phyloP scores from a whole-genome alignment of 2,888 invertebrate genomes.

The Dorcus parallelipipedus region DNA sequence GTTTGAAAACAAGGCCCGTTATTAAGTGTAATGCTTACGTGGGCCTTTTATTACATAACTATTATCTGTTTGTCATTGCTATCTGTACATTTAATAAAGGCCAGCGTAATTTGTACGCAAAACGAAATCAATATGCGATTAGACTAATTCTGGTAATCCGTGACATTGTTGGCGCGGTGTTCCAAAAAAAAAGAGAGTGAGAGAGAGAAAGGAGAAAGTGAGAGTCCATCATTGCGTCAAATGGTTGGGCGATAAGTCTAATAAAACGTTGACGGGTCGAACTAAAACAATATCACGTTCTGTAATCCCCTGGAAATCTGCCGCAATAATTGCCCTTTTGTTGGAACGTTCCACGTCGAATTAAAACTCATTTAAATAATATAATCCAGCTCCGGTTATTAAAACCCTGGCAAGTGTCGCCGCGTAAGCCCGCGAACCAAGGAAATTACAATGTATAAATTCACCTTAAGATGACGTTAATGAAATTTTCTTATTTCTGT shows the following conservation, averaged over 20 bases:
- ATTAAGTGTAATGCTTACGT: slow-evolving; percentile 16
- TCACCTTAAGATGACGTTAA: slow-evolving; percentile 57
- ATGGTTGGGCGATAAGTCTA: too few species aligned
- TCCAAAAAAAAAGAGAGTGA: too few species aligned
- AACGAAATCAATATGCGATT: too few species aligned
- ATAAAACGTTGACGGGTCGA: too few species aligned
- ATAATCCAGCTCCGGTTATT: slow-evolving; percentile 43
- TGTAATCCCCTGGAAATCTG: slow-evolving; percentile 31
- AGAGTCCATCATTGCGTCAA: too few species aligned
- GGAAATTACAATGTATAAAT: slow-evolving; percentile 56
- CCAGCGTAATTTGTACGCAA: too few species aligned
- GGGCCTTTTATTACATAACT: slow-evolving; percentile 12
- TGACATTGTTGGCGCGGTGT: too few species aligned
- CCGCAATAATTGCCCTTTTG: slow-evolving; percentile 43
- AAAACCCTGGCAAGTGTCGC: slow-evolving; percentile 44
- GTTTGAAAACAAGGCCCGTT: slow-evolving; percentile 9
- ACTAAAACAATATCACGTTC: background rate
- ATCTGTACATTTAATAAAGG: slow-evolving; percentile 12
- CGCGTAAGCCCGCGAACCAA: slow-evolving; percentile 42
- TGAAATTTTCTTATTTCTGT: slow-evolving; percentile 55
- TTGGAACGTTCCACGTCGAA: slow-evolving; percentile 39
- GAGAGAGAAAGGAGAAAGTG: too few species aligned
- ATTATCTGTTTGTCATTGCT: slow-evolving; percentile 18
- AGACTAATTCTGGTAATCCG: too few species aligned
- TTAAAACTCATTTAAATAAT: slow-evolving; percentile 48